Evolutionary conservation across 2,113 vertebrate species (phyloP).

Genomic region (Acanthochromis polyacanthus): DNA sequence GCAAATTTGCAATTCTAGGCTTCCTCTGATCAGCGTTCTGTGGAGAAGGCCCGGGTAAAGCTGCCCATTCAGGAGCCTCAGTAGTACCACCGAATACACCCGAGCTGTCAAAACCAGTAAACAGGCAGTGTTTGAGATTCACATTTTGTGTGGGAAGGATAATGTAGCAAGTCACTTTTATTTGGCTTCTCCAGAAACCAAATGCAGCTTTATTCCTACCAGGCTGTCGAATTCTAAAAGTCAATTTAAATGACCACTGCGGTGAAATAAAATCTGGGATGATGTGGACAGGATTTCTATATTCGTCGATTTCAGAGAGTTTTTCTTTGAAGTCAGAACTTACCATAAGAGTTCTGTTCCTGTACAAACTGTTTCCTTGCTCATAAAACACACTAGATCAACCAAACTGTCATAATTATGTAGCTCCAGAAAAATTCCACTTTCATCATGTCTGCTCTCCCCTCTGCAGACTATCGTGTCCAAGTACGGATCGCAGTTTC

Average conservation of each 20-base stretch:
- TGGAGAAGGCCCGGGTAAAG: conserved; percentile 9
- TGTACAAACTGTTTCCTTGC: too few species aligned
- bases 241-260: conserved; percentile 10
- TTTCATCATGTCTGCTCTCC: conserved; percentile 3
- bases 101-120: conserved; percentile 37
- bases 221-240: conserved; percentile 45
- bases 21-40: conserved; percentile 60
- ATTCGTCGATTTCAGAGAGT: background rate
- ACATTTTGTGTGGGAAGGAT: conserved; percentile 8
- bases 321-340: too few species aligned
- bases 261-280: background rate
- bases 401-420: background rate
- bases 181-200: conserved; percentile 46
- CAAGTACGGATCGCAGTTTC: conserved; percentile 93
- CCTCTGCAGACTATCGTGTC: conserved; percentile 90
- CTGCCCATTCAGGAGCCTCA: conserved; percentile 14
- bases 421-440: background rate
- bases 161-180: conserved; percentile 16
- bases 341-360: too few species aligned
- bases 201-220: conserved; percentile 28
- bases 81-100: background rate
- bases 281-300: background rate
- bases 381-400: background rate
- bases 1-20: conserved; percentile 59
- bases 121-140: conserved; percentile 10